phyloP scores from a whole-genome alignment of 2,888 invertebrate species.

The Papilio elwesi region DNA sequence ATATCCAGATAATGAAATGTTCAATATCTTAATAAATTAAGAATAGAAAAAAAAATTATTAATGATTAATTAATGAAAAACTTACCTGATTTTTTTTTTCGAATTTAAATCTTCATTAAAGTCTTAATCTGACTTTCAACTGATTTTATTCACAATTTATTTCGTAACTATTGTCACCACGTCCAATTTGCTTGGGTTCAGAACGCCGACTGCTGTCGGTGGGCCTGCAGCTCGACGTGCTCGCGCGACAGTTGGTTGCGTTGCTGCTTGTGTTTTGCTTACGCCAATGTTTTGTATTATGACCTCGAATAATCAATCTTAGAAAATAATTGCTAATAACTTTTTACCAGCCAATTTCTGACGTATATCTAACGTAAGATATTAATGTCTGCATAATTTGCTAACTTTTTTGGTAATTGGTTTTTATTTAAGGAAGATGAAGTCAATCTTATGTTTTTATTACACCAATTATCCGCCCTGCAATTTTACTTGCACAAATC shows the following conservation, averaged over 20 bases:
- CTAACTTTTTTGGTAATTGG: too few species aligned
- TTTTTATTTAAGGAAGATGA: too few species aligned
- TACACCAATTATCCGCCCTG: too few species aligned
- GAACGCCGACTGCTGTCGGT: slow-evolving; percentile 30
- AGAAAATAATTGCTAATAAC: neutral
- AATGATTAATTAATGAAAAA: slow-evolving; percentile 6
- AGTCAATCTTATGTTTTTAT: too few species aligned
- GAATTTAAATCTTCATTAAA: slow-evolving; percentile 24
- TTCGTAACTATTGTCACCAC: slow-evolving; percentile 21
- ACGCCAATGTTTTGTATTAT: slow-evolving; percentile 9
- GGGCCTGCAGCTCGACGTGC: slow-evolving; percentile 19
- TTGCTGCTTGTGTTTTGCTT: slow-evolving; percentile 25
- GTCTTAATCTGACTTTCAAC: neutral
- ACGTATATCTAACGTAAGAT: neutral
- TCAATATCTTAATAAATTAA: neutral
- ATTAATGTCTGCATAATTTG: neutral
- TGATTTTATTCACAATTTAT: slow-evolving; percentile 17
- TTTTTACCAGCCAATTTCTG: neutral
- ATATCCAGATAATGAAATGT: too few species aligned
- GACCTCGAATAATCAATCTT: slow-evolving; percentile 14
- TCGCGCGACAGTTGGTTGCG: neutral
- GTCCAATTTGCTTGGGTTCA: slow-evolving; percentile 14
- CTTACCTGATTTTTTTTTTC: slow-evolving; percentile 14
- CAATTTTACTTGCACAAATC: too few species aligned
- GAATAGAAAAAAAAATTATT: neutral